These are phyloP conservation scores for Ptychoptera contaminata DNA, from an alignment of 2,888 invertebrate species.

Conservation along the genomic window DNA sequence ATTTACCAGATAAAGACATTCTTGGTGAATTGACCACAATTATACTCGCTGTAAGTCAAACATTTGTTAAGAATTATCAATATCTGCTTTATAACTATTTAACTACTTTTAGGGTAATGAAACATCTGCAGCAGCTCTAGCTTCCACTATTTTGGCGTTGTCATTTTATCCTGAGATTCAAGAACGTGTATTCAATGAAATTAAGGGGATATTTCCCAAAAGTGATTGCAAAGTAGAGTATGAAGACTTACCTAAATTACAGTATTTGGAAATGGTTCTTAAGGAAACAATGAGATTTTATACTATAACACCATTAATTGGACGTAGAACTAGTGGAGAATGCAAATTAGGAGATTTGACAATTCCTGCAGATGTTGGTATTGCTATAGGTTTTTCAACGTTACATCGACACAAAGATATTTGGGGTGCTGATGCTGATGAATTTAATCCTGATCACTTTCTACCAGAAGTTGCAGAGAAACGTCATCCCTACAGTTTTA, in stretches of 20 bases:
- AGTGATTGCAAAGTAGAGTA: background rate
- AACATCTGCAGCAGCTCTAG: background rate
- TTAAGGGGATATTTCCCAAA: background rate
- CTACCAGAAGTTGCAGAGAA: conserved; percentile 7
- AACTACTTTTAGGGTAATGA: no score
- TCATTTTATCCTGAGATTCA: conserved; percentile 2
- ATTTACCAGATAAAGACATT: background rate
- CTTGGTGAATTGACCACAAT: background rate
- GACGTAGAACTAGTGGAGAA: no score
- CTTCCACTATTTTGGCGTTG: background rate
- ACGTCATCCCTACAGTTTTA: conserved; percentile 8
- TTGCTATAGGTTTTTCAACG: conserved; percentile 5
- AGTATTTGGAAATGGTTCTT: conserved; percentile 3
- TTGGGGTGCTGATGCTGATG: conserved; percentile 7
- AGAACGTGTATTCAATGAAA: background rate
- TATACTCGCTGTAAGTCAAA: background rate
- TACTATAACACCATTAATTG: no score
- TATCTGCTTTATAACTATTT: no score
- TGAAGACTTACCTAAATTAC: conserved; percentile 2
- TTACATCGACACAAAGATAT: conserved; percentile 6
- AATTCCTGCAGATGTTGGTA: conserved; percentile 7
- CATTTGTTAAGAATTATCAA: no score
- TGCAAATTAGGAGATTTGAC: background rate
- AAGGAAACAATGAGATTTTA: conserved; percentile 4
- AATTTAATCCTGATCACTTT: conserved; percentile 9